These are phyloP conservation scores for Misgurnus mizolepis DNA, from an alignment of 2,113 vertebrate species.

Conservation along the genomic window DNA sequence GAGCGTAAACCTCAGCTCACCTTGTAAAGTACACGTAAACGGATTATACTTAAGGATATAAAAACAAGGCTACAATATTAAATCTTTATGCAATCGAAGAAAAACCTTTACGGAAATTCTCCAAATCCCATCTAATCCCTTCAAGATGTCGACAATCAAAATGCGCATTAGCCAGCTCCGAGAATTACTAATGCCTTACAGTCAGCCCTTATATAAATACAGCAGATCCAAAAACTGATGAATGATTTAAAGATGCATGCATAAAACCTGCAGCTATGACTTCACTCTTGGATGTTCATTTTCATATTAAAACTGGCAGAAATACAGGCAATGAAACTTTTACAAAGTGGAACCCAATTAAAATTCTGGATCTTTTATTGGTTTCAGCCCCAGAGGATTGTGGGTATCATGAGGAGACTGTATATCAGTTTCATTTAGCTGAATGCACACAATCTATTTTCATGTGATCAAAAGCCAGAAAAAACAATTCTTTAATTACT, in stretches of 20 bases:
- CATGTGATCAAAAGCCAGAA: neutral
- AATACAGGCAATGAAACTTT: neutral
- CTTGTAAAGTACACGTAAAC: neutral
- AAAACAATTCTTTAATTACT: neutral
- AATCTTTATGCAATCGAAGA: neutral
- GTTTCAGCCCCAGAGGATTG: neutral
- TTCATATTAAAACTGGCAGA: constrained; percentile 27
- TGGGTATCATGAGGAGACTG: neutral
- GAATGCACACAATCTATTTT: neutral
- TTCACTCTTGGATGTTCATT: constrained; percentile 61
- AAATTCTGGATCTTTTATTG: neutral
- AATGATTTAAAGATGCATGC: constrained; percentile 55
- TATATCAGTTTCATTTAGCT: neutral
- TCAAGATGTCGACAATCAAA: constrained; percentile 4
- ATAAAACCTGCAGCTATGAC: constrained; percentile 59
- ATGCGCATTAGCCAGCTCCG: neutral
- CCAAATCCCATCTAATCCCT: constrained; percentile 26
- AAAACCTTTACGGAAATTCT: neutral
- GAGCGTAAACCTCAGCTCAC: constrained; percentile 19
- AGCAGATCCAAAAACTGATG: constrained; percentile 54
- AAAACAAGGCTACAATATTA: neutral
- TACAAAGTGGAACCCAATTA: neutral
- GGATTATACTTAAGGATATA: neutral
- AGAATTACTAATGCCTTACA: constrained; percentile 13
- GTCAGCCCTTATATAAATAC: constrained; percentile 52